Base-by-base conservation (phyloP, 2,888 invertebrate species). In the Pollenia angustigena region DNA sequence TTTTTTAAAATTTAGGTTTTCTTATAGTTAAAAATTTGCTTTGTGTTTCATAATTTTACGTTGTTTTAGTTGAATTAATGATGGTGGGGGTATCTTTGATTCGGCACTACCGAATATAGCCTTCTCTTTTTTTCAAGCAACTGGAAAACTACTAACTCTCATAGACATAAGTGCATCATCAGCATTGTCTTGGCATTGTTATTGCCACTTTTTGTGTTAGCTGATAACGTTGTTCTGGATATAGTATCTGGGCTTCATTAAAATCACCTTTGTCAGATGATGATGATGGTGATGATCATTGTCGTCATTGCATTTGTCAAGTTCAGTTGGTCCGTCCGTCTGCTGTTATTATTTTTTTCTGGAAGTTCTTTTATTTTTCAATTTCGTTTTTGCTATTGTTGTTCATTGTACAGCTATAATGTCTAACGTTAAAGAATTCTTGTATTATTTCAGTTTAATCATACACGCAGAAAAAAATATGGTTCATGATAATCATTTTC, bases 131-230 rank as follows among this genome's bases (percentile, higher is more conserved):
- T 69, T 54, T 71, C 14, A 40, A 56, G 14, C 40, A 62, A 75
- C 18, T 62, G 60, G 52, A 4, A 58, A 79, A 12, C 32, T 69
- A 42, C 23, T 23, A 23, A 23, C 75, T 60, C 44, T 66, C 48
- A 32, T 71, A 66, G 4, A 32, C n/a, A 18, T n/a, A 56, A 79
- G 68, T 76, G 75, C 75, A 69, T 18, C 56, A 71, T 71, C 75
- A 76, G 69, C 75, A 69, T 69, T 82, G 81, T 82, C 58, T 81
- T n/a, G 16, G 48, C 23, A 62, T 69, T 75, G 66, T 81, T 81
- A 44, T 44, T 75, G 74, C 44, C 60, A 75, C 64, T 58, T 74
- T 60, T 64, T 54, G 4, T 71, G n/a, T 32, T 66, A 42, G 44
- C 54, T 68, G 54, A 12, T 60, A 42, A 16, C 46, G 16, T 76